Conservation (phyloP, 2,888 invertebrate genomes). For the Ctena decussata region DNA sequence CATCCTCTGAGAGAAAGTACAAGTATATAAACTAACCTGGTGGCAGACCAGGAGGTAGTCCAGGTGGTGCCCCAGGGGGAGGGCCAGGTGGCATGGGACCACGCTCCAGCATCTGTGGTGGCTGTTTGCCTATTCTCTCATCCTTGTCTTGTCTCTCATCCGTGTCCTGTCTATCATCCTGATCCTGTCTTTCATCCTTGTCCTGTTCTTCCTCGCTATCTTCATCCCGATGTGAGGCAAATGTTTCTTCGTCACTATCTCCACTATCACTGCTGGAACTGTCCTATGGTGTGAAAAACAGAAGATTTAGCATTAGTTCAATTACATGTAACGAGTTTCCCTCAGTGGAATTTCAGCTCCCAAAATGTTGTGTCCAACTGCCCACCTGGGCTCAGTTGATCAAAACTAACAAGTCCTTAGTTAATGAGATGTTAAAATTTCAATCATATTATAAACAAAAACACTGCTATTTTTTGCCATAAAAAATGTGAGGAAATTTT, state of each 20-base stretch:
- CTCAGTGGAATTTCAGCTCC: too few relatives aligned
- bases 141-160: slow-evolving; percentile 9
- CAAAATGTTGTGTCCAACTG: too few relatives aligned
- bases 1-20: too few relatives aligned
- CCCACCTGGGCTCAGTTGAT: too few relatives aligned
- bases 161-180: background rate
- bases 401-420: too few relatives aligned
- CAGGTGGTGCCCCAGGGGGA: slow-evolving; percentile 82
- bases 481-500: too few relatives aligned
- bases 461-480: too few relatives aligned
- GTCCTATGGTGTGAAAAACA: slow-evolving; percentile 51
- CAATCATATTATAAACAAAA: too few relatives aligned
- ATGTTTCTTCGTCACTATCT: slow-evolving; percentile 59
- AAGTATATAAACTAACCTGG: slow-evolving; percentile 80
- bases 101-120: background rate
- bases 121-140: background rate
- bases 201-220: slow-evolving; percentile 46
- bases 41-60: slow-evolving; percentile 82
- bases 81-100: slow-evolving; percentile 74
- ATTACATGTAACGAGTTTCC: too few relatives aligned
- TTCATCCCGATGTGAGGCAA: slow-evolving; percentile 60
- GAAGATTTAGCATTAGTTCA: too few relatives aligned
- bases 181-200: background rate
- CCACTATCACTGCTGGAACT: slow-evolving; percentile 62
- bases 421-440: too few relatives aligned